Base-by-base conservation (phyloP, 2,888 invertebrate species). In the Smittia aterrima region DNA sequence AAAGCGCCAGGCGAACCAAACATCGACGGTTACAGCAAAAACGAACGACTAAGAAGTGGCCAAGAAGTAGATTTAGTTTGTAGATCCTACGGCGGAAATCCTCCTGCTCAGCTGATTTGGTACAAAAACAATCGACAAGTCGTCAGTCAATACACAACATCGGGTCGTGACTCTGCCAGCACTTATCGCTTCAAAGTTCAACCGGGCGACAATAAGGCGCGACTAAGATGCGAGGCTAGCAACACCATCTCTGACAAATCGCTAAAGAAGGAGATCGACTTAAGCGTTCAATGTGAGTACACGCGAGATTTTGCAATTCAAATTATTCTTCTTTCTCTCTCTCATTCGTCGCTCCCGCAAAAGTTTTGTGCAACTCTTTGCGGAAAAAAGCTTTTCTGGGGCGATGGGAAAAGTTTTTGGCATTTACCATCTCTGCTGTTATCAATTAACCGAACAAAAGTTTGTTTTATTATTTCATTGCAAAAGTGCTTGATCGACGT, bases 61-160 rank as follows among this genome's bases (percentile, higher is more conserved):
- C 95, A 96, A 83, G 91, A 90, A 74, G 87, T 97, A n/a, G 93
- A 93, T 79, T 86, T 98, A 78, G 89, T 91, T 76, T 99, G 99
- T 85, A 87, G 92, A 74, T 96, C 97, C 76, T 87, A 93, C 22
- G 97, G 98, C 2, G 99, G 99, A 0, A 99, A 99, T 85, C 99
- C 99, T 1, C 92, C 96, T 9, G 96, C 98, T 0, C 93, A 95
- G 81, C 88, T 97, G 66, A 91, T 94, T 78, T 97, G 97, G 97
- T 97, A 93, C 85, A 92, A 94, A 82, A 96, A 97, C 80, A 92
- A 92, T 25, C 91, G 92, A 78, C 92, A 93, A 81, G 91, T 95
- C 70, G 87, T 93, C 47, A 93, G 92, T 88, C 91, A 92, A 4
- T 95, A 93, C 81, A 89, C 90, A 77, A 93, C 94, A 22, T 88